phyloP scores from a whole-genome alignment of 2,797 vertebrate species.

The Lagorchestes hirsutus region DNA sequence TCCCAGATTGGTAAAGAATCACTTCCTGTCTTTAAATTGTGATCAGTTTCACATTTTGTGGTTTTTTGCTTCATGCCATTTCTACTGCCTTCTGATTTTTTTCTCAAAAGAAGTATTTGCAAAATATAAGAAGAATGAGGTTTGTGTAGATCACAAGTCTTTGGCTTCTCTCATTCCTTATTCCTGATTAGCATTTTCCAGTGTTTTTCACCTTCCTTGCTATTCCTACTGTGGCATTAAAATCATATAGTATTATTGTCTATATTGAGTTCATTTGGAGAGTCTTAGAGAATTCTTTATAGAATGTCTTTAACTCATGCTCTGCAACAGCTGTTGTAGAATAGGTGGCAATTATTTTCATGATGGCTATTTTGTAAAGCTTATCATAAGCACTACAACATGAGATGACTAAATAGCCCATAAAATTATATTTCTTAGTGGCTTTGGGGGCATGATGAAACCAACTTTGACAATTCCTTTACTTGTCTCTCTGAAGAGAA shows the following conservation, averaged over 20 bases:
- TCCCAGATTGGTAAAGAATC: background rate
- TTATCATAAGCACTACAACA: background rate
- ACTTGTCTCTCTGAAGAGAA: background rate
- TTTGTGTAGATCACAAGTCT: background rate
- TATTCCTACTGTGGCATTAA: background rate
- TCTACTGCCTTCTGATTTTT: background rate
- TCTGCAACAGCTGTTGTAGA: background rate
- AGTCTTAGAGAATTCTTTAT: background rate
- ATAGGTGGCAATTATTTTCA: background rate
- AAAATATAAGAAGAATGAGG: background rate
- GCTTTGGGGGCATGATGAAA: background rate
- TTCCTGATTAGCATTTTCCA: background rate
- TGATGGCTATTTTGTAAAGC: background rate
- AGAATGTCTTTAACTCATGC: background rate
- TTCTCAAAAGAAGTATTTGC: background rate
- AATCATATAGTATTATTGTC: background rate
- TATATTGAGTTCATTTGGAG: background rate
- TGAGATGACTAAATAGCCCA: background rate
- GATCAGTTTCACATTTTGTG: background rate
- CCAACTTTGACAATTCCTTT: background rate
- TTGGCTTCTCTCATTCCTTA: background rate
- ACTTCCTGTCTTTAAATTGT: background rate
- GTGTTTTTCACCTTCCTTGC: background rate
- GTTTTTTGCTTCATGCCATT: background rate
- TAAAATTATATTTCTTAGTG: background rate